Conservation (phyloP, 2,113 vertebrate genomes). For the Coreoperca whiteheadi region DNA sequence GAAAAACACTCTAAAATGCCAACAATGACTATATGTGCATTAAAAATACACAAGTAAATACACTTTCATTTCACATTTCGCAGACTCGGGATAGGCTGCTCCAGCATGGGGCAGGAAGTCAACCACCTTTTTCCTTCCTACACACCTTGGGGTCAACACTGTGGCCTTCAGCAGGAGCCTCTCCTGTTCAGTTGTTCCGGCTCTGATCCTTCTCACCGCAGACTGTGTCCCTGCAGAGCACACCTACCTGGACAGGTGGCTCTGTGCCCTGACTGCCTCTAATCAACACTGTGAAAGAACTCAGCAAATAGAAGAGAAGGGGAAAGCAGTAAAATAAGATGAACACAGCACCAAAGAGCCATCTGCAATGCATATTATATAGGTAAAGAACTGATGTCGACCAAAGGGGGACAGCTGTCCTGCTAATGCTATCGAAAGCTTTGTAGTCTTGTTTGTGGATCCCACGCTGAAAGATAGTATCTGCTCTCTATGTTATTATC, state of each 20-base stretch:
- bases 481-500: slow-evolving; percentile 9
- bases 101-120: slow-evolving; percentile 62
- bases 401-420: slow-evolving; percentile 30
- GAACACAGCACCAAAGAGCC: slow-evolving; percentile 31
- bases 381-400: slow-evolving; percentile 15
- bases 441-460: slow-evolving; percentile 12
- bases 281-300: not conserved
- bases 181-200: slow-evolving; percentile 83
- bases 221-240: slow-evolving; percentile 81
- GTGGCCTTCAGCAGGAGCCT: slow-evolving; percentile 77
- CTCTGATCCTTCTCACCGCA: slow-evolving; percentile 67
- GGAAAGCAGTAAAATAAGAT: not conserved
- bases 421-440: slow-evolving; percentile 1
- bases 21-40: not conserved
- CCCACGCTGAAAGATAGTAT: not conserved
- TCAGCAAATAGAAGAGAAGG: slow-evolving; percentile 11
- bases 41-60: not conserved
- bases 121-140: slow-evolving; percentile 82
- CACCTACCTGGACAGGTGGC: slow-evolving; percentile 72
- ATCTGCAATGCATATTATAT: not conserved
- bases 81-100: slow-evolving; percentile 75
- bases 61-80: slow-evolving; percentile 3
- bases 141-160: slow-evolving; percentile 79
- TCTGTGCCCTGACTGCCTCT: slow-evolving; percentile 67
- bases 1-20: not conserved